A percentile compares a stretch with the other conserved stretches of the same genome.
phyloP scores from a whole-genome alignment of 2,888 invertebrate species.

The Pelosia muscerda region DNA sequence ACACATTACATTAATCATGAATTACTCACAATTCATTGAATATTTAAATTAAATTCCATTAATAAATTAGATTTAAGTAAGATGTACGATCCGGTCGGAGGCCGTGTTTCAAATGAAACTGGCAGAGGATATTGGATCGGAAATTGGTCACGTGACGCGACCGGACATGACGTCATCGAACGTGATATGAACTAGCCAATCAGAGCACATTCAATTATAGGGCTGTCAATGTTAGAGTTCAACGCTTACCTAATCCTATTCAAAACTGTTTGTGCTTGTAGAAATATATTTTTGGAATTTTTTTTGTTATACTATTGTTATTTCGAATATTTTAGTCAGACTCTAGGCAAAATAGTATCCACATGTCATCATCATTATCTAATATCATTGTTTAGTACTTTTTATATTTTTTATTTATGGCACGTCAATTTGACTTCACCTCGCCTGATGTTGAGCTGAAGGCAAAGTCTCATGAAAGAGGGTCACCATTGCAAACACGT shows the following conservation, averaged over 20 bases:
- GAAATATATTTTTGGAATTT: neutral
- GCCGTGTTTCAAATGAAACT: conserved; percentile 56
- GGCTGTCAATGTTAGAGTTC: conserved; percentile 36
- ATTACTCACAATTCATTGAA: neutral
- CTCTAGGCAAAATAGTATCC: no score
- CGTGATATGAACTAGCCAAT: conserved; percentile 80
- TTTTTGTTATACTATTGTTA: neutral
- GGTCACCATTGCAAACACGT: no score
- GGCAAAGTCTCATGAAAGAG: no score
- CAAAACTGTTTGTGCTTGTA: neutral
- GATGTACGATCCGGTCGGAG: conserved; percentile 37
- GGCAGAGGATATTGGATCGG: conserved; percentile 79
- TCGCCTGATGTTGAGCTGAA: no score
- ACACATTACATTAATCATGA: neutral
- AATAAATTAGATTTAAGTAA: conserved; percentile 39
- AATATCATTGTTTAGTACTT: no score
- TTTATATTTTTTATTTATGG: no score
- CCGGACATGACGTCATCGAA: conserved; percentile 77
- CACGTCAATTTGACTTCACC: no score
- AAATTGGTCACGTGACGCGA: conserved; percentile 80
- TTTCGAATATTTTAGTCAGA: no score
- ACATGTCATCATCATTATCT: no score
- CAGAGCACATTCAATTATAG: conserved; percentile 76
- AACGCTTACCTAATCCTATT: neutral
- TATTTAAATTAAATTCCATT: conserved; percentile 21